Evolutionary conservation across 1,140 invertebrate species (phyloP).

Genomic region (Sinonovacula constricta): DNA sequence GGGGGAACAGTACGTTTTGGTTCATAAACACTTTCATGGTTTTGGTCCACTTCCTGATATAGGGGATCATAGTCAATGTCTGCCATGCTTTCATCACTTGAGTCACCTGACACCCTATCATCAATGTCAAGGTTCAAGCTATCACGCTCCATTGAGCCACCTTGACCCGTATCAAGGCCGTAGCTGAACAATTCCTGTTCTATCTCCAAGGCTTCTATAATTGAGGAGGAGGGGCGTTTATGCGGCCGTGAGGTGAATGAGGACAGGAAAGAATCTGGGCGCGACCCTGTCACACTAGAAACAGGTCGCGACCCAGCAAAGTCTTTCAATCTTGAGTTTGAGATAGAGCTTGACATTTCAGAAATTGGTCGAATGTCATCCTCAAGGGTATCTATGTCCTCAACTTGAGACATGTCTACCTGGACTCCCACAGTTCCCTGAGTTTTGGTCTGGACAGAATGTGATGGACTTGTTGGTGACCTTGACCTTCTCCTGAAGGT

Average conservation of each 20-base stretch:
- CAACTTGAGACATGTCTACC: conserved; percentile 18
- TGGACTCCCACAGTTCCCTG: conserved; percentile 23
- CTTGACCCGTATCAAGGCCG: conserved; percentile 30
- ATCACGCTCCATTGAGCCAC: conserved; percentile 1
- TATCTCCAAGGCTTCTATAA: conserved; percentile 61
- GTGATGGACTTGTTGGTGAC: conserved; percentile 20
- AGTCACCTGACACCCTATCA: conserved; percentile 45
- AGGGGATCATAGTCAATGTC: conserved; percentile 67
- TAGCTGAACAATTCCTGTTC: conserved; percentile 53
- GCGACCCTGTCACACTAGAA: conserved; percentile 45
- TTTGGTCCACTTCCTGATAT: conserved; percentile 71
- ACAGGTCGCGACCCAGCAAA: conserved; percentile 51
- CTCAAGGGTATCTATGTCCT: conserved; percentile 15
- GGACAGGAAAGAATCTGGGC: conserved; percentile 27
- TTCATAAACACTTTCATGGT: conserved; percentile 73
- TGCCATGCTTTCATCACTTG: conserved; percentile 66
- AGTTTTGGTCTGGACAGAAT: no score
- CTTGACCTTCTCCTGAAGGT: no score
- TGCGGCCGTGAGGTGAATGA: conserved; percentile 31
- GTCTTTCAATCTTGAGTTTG: conserved; percentile 30
- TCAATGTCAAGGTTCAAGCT: conserved; percentile 36
- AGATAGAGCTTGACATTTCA: conserved; percentile 44
- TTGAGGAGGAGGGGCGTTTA: conserved; percentile 57
- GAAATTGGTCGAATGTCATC: conserved; percentile 43
- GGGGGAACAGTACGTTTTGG: conserved; percentile 69